Conservation (phyloP, 2,888 invertebrate species). For the Laspeyria flexula region DNA sequence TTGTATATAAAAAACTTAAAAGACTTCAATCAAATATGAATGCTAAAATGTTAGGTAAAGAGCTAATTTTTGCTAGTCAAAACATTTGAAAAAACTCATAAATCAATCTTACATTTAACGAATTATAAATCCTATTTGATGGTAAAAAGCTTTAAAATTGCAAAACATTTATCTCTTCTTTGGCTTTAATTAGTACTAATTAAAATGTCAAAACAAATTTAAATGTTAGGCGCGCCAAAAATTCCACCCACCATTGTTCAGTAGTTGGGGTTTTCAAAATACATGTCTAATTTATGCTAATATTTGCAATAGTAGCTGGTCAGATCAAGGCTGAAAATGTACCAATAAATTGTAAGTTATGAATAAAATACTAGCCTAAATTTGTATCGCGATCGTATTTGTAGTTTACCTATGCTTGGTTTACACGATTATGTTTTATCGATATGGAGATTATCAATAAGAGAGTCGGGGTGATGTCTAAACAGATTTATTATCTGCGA, state of each 20-base stretch:
- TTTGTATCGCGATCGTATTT: background rate
- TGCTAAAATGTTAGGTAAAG: background rate
- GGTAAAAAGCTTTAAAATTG: background rate
- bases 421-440: background rate
- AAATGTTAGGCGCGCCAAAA: slow-evolving; percentile 36
- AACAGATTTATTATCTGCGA: too few relatives aligned
- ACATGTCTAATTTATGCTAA: slow-evolving; percentile 44
- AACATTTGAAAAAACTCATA: background rate
- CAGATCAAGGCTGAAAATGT: slow-evolving; percentile 45
- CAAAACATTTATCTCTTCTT: background rate
- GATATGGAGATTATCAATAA: background rate
- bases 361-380: slow-evolving; percentile 21
- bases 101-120: background rate
- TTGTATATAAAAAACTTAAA: too few relatives aligned
- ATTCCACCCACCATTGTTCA: slow-evolving; percentile 45
- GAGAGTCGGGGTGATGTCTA: too few relatives aligned
- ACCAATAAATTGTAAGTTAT: slow-evolving; percentile 16
- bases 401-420: too few relatives aligned
- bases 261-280: slow-evolving; percentile 41
- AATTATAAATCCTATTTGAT: background rate
- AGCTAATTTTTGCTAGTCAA: background rate
- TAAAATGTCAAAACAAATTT: slow-evolving; percentile 44
- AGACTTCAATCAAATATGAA: background rate
- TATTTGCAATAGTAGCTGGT: slow-evolving; percentile 51
- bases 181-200: slow-evolving; percentile 47